phyloP scores from a whole-genome alignment of 2,888 invertebrate genomes.

The Sericinus montela region DNA sequence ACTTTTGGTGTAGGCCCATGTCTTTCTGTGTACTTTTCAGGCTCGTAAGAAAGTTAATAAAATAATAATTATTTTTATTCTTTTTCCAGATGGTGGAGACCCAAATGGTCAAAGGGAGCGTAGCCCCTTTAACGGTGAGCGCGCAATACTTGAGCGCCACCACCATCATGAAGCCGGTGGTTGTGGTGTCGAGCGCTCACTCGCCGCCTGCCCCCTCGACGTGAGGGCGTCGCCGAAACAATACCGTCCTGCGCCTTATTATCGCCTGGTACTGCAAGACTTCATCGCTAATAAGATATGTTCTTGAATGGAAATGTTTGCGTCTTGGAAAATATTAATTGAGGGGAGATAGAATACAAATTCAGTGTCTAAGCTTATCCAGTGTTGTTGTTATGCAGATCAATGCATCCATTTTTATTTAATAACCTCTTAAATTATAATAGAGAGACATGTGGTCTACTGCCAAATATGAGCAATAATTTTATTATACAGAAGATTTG shows the following conservation, averaged over 20 bases:
- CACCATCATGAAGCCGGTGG: constrained; percentile 83
- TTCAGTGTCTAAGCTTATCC: too few species aligned
- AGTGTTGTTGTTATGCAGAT: too few species aligned
- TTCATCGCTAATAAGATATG: neutral
- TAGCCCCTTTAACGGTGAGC: constrained; percentile 81
- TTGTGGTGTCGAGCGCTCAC: constrained; percentile 75
- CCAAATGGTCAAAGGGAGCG: constrained; percentile 78
- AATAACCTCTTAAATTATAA: constrained; percentile 15
- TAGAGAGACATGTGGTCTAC: constrained; percentile 26
- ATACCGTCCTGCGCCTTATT: constrained; percentile 24
- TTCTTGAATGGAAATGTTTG: too few species aligned
- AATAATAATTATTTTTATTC: too few species aligned
- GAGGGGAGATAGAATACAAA: too few species aligned
- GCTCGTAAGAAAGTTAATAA: too few species aligned
- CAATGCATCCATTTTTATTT: constrained; percentile 13
- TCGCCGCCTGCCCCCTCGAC: constrained; percentile 32
- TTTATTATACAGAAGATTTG: constrained; percentile 10
- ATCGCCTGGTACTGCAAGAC: constrained; percentile 28
- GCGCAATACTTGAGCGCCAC: constrained; percentile 83
- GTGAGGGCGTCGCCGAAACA: constrained; percentile 26
- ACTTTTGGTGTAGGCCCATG: too few species aligned
- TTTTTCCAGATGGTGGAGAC: constrained; percentile 63
- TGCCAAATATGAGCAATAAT: constrained; percentile 39
- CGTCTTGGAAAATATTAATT: too few species aligned
- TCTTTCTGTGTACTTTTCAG: too few species aligned